Evolutionary conservation across 37 sponge, comb jelly and placozoan genomes (phyloP).

Genomic region (Corticium candelabrum): DNA sequence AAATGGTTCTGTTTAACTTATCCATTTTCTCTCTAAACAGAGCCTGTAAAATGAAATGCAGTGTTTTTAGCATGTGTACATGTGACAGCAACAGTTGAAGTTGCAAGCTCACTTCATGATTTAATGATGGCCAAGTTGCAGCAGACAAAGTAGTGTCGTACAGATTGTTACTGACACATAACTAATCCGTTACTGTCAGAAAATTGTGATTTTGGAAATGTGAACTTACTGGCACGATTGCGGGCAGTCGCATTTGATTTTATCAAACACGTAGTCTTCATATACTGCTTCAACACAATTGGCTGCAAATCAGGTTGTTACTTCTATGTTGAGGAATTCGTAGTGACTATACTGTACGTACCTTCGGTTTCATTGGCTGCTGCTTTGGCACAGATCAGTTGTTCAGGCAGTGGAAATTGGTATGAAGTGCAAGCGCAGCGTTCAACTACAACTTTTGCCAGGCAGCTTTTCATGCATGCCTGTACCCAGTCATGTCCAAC

Average conservation of each 20-base stretch:
- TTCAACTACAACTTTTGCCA: not conserved
- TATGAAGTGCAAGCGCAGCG: not conserved
- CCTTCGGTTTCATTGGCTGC: not conserved
- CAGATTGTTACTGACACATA: not conserved
- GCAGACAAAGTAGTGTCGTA: not conserved
- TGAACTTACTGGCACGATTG: not conserved
- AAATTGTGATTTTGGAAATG: not conserved
- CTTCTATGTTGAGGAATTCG: too few species aligned
- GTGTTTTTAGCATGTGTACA: too few species aligned
- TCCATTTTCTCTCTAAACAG: not conserved
- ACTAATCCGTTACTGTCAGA: too few species aligned
- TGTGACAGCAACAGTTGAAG: too few species aligned
- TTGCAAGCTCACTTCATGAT: constrained; percentile 1
- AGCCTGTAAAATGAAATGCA: not conserved
- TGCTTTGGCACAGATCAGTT: not conserved
- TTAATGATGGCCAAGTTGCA: not conserved
- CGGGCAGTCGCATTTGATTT: not conserved
- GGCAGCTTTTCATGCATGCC: not conserved
- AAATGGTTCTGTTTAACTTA: not conserved
- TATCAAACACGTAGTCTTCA: not conserved
- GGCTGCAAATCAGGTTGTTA: too few species aligned
- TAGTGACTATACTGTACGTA: not conserved
- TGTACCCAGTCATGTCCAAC: not conserved
- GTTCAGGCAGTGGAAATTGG: not conserved
- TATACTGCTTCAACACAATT: not conserved